phyloP scores from a whole-genome alignment of 2,113 vertebrate genomes.

The Poeciliopsis prolifica region DNA sequence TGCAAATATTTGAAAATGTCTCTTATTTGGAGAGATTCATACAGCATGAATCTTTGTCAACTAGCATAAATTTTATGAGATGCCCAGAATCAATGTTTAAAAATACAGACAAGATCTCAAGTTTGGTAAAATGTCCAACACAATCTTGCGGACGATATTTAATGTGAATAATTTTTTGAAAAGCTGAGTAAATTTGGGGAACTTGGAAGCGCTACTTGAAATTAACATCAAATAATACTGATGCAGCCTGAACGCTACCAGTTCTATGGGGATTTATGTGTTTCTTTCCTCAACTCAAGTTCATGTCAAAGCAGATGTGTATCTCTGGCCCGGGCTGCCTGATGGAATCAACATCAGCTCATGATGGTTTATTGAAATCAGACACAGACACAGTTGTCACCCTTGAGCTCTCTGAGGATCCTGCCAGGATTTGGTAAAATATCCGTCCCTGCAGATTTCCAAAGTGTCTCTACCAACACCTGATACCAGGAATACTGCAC shows the following conservation, averaged over 20 bases:
- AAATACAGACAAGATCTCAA: not conserved
- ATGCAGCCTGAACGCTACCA: slow-evolving; percentile 33
- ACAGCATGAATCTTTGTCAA: not conserved
- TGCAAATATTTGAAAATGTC: not conserved
- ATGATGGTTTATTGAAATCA: slow-evolving; percentile 36
- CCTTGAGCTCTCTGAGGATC: slow-evolving; percentile 1
- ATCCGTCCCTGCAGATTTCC: slow-evolving; percentile 17
- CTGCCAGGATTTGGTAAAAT: slow-evolving; percentile 22
- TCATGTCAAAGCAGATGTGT: slow-evolving; percentile 45
- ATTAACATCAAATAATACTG: not conserved
- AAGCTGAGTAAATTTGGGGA: not conserved
- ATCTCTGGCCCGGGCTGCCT: slow-evolving; percentile 9
- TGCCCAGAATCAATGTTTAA: no score
- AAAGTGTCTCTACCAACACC: slow-evolving; percentile 6
- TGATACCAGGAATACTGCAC: not conserved
- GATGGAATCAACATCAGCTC: not conserved
- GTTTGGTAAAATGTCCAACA: not conserved
- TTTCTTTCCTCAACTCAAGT: slow-evolving; percentile 10
- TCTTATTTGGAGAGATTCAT: no score
- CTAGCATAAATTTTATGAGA: not conserved
- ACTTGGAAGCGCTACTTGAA: not conserved
- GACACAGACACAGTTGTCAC: slow-evolving; percentile 14
- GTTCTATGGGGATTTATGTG: slow-evolving; percentile 2
- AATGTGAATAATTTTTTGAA: not conserved
- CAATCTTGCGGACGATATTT: not conserved